A percentile compares a stretch with the other conserved stretches of the same genome.
phyloP scores from a whole-genome alignment of 2,113 vertebrate species.

The Sarotherodon lohbergeri region DNA sequence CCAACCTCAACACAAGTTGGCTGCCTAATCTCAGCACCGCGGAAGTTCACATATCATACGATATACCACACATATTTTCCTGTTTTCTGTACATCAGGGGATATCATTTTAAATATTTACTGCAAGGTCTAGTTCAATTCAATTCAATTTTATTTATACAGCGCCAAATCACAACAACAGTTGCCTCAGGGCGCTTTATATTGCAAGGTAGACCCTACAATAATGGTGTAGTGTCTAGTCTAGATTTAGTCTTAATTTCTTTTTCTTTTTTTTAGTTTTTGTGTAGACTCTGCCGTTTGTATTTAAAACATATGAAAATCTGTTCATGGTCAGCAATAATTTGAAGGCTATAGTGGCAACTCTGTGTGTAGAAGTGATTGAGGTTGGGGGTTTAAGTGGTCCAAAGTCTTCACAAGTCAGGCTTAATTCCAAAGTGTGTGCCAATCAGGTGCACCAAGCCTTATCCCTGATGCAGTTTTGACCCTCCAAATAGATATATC shows the following conservation, averaged over 20 bases:
- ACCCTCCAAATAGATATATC: conserved; percentile 48
- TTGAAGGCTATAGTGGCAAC: background rate
- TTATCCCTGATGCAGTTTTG: conserved; percentile 41
- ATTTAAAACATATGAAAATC: background rate
- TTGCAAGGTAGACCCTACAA: too few species aligned
- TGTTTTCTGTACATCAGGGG: background rate
- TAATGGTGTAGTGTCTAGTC: too few species aligned
- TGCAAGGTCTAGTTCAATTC: background rate
- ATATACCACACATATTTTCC: background rate
- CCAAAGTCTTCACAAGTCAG: conserved; percentile 14
- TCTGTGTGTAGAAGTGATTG: background rate
- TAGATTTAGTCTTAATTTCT: too few species aligned
- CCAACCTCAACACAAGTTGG: conserved; percentile 18
- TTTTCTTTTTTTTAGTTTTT: background rate
- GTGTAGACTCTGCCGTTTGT: background rate
- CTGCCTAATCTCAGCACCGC: background rate
- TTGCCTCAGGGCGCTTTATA: background rate
- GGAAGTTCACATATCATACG: background rate
- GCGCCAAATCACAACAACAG: background rate
- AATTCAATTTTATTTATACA: background rate
- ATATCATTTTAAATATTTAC: background rate
- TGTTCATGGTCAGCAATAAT: background rate
- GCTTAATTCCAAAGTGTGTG: conserved; percentile 36
- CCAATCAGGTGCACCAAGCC: conserved; percentile 30
- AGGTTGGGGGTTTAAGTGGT: conserved; percentile 10